A percentile compares a stretch with the other conserved stretches of the same genome.
Conservation (phyloP, 2,797 vertebrate genomes). For the Nothura maculosa region DNA sequence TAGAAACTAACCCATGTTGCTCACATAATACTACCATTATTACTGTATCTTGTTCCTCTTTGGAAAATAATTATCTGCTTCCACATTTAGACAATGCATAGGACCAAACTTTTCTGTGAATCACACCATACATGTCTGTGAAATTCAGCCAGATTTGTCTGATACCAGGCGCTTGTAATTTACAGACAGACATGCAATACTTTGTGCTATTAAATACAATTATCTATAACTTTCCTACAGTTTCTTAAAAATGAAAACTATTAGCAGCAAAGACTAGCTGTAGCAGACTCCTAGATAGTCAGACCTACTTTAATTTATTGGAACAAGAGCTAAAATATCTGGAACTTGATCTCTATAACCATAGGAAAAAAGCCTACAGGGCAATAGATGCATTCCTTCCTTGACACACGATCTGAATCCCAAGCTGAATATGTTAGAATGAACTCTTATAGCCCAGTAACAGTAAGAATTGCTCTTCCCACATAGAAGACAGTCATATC, state of each 20-base stretch:
- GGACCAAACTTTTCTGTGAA: background rate
- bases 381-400: background rate
- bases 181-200: background rate
- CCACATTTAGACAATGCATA: background rate
- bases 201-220: background rate
- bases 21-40: conserved; percentile 1
- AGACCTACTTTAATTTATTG: background rate
- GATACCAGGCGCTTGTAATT: background rate
- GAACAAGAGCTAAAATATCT: background rate
- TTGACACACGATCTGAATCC: background rate
- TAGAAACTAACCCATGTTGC: background rate
- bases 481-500: background rate
- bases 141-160: background rate
- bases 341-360: background rate
- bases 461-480: background rate
- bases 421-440: background rate
- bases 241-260: background rate
- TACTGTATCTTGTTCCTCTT: background rate
- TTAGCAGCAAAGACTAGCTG: background rate
- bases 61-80: conserved; percentile 9
- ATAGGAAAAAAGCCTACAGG: background rate
- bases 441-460: background rate
- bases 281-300: accelerated
- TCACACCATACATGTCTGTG: background rate
- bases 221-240: background rate